A percentile compares a stretch with the other conserved stretches of the same genome.
Evolutionary conservation across 2,113 vertebrate genomes (phyloP).

Genomic region (Pseudorectes ferrugineus): DNA sequence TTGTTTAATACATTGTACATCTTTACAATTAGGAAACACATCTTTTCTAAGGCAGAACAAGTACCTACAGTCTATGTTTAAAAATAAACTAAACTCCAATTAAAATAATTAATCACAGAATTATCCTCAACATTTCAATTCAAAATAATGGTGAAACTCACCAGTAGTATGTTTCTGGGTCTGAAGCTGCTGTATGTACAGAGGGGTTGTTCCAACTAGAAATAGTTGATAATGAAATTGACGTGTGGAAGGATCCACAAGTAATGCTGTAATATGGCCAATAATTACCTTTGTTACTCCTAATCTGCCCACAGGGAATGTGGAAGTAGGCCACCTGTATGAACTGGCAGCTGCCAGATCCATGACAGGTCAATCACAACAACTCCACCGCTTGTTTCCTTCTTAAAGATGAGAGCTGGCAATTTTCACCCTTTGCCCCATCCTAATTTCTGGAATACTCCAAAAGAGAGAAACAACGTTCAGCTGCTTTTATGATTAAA

Average conservation of each 20-base stretch:
- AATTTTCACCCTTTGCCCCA: not conserved
- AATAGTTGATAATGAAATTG: not conserved
- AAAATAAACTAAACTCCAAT: not conserved
- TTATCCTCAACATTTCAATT: not conserved
- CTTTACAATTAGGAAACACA: not conserved
- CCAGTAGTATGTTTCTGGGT: accelerated
- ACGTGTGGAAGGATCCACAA: not conserved
- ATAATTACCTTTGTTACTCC: not conserved
- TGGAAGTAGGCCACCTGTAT: not conserved
- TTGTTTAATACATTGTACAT: not conserved
- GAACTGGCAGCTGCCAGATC: not conserved
- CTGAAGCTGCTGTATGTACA: not conserved
- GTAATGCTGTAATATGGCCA: not conserved
- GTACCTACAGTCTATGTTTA: not conserved
- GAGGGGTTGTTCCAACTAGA: not conserved
- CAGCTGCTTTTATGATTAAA: not conserved
- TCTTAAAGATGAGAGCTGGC: not conserved
- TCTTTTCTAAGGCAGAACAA: not conserved
- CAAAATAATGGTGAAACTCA: not conserved
- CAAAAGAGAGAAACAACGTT: not conserved
- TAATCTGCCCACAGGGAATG: not conserved
- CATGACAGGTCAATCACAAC: not conserved
- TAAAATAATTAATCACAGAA: not conserved
- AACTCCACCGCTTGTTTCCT: not conserved
- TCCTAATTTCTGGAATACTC: not conserved